Evolutionary conservation across 2,797 vertebrate species (phyloP).

Genomic region (Gymnoscopelus braueri): DNA sequence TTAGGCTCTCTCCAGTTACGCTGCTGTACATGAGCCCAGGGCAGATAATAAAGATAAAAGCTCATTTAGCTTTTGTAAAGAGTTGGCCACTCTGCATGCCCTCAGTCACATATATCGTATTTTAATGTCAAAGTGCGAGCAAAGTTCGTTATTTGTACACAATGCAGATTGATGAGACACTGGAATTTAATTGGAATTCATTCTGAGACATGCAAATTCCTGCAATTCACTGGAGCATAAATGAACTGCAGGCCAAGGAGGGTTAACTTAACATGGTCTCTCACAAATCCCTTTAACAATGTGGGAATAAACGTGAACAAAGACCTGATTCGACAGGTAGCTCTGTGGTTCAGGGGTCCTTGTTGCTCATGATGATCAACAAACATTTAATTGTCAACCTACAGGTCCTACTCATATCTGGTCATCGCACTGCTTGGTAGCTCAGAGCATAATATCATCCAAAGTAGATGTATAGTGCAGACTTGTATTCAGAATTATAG

Average conservation of each 20-base stretch:
- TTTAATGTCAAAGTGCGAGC: background rate
- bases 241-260: constrained; percentile 45
- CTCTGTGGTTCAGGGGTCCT: constrained; percentile 31
- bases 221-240: constrained; percentile 49
- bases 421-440: no score
- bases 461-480: no score
- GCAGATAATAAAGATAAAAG: constrained; percentile 75
- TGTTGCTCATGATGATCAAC: background rate
- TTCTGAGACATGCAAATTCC: constrained; percentile 64
- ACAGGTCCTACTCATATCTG: background rate
- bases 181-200: constrained; percentile 6
- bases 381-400: constrained; percentile 3
- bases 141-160: no score
- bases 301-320: constrained; percentile 52
- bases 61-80: constrained; percentile 62
- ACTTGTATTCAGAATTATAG: no score
- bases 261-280: constrained; percentile 62
- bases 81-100: constrained; percentile 20
- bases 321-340: constrained; percentile 55
- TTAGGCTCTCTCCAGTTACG: constrained; percentile 79
- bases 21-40: constrained; percentile 61
- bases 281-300: constrained; percentile 64
- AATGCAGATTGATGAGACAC: background rate
- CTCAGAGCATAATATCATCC: no score
- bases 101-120: constrained; percentile 28